These are phyloP conservation scores for Tupaia tana DNA, from an alignment of 2,113 vertebrate species.

Conservation along the genomic window DNA sequence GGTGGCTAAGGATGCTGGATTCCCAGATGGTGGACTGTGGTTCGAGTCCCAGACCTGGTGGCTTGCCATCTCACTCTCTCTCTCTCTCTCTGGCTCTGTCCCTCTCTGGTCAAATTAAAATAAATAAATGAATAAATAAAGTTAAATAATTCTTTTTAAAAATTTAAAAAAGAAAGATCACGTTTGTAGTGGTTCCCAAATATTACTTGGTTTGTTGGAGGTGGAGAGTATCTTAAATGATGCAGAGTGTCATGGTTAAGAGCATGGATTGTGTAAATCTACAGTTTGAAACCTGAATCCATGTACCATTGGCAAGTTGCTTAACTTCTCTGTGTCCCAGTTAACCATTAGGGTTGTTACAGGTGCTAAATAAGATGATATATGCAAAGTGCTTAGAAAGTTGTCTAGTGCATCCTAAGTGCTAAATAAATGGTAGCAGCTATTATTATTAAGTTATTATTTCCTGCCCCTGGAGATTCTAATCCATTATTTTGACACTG, in stretches of 20 bases:
- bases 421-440: neutral
- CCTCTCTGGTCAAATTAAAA: too few relatives aligned
- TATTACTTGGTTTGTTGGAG: neutral
- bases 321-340: neutral
- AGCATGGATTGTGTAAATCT: neutral
- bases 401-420: neutral
- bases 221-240: neutral
- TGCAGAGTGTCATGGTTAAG: neutral
- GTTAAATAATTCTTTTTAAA: too few relatives aligned
- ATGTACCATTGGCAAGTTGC: neutral
- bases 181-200: neutral
- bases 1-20: too few relatives aligned
- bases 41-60: too few relatives aligned
- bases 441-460: neutral
- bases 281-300: neutral
- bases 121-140: too few relatives aligned
- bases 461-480: neutral
- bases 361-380: neutral
- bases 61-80: too few relatives aligned
- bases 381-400: neutral
- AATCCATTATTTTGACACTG: neutral
- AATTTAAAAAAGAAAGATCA: too few relatives aligned
- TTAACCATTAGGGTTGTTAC: neutral
- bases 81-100: too few relatives aligned
- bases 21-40: too few relatives aligned